These are phyloP conservation scores for Trichonephila inaurata DNA, from an alignment of 1,140 invertebrate genomes.

Conservation along the genomic window DNA sequence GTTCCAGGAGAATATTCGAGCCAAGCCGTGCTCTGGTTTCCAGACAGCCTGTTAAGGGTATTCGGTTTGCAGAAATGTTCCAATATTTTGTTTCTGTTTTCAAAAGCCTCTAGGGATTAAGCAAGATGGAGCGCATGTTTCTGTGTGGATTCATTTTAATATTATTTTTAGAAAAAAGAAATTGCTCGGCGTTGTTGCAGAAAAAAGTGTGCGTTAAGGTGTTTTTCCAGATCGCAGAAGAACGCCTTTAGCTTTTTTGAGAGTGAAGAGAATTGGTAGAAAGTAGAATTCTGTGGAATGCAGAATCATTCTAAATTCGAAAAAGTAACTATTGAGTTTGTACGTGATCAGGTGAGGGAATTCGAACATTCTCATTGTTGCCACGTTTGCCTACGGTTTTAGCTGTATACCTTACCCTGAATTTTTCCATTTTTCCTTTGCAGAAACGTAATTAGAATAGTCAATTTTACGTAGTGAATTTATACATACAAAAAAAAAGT, in stretches of 20 bases:
- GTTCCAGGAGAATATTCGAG: not conserved
- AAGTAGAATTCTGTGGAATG: not conserved
- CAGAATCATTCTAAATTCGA: not conserved
- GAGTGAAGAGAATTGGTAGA: not conserved
- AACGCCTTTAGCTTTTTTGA: not conserved
- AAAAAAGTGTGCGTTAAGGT: not conserved
- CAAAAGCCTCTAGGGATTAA: not conserved
- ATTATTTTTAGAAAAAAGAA: not conserved
- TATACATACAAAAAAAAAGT: no score
- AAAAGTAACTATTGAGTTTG: not conserved
- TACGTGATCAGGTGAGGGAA: not conserved
- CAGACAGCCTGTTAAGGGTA: not conserved
- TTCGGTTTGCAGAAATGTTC: slow-evolving; percentile 1
- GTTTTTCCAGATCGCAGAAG: not conserved
- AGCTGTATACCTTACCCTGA: not conserved
- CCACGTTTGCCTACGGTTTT: not conserved
- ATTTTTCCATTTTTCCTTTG: no score
- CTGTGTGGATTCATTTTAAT: not conserved
- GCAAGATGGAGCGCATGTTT: not conserved
- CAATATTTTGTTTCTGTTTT: not conserved
- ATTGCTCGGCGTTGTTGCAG: not conserved
- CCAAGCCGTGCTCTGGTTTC: slow-evolving; percentile 6
- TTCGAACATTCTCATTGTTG: not conserved
- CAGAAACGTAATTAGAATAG: not conserved
- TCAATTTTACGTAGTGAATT: not conserved